Evolutionary conservation across 2,797 vertebrate species (phyloP).

Genomic region (Pangasius mekongensis): DNA sequence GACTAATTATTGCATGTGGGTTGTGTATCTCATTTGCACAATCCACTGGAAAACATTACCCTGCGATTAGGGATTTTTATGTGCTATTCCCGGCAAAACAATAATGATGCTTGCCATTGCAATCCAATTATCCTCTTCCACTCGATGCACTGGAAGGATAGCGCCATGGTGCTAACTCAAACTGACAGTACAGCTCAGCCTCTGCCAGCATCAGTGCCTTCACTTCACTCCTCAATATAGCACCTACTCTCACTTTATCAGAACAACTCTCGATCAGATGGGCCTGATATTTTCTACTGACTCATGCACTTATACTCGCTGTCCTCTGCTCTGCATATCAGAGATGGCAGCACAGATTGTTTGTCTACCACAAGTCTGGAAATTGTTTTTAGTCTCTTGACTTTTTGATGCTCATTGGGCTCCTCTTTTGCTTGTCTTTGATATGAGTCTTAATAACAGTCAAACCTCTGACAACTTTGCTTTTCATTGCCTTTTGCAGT

Average conservation of each 20-base stretch:
- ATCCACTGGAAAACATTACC: background rate
- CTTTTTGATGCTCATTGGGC: background rate
- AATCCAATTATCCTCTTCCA: constrained; percentile 36
- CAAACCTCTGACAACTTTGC: background rate
- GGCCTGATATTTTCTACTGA: constrained; percentile 20
- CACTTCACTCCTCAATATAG: constrained; percentile 29
- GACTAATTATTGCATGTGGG: constrained; percentile 17
- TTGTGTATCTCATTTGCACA: background rate
- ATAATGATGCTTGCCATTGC: constrained; percentile 36
- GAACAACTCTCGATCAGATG: constrained; percentile 1
- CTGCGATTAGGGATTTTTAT: constrained; percentile 7
- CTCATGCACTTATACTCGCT: constrained; percentile 18
- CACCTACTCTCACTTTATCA: background rate
- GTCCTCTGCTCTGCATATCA: background rate
- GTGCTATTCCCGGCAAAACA: constrained; percentile 19
- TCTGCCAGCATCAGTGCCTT: constrained; percentile 35
- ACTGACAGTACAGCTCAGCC: constrained; percentile 39
- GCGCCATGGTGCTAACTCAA: constrained; percentile 30
- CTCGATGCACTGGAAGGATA: constrained; percentile 37
- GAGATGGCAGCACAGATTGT: background rate
- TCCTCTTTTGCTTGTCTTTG: background rate
- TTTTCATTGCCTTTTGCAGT: background rate
- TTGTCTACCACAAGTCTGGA: background rate
- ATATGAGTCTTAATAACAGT: background rate
- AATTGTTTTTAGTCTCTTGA: constrained; percentile 7